Percentiles rank a stretch among this genome's conserved stretches.
Evolutionary conservation across 2,797 vertebrate species (phyloP).

Genomic region (Triplophysa yarkandensis): DNA sequence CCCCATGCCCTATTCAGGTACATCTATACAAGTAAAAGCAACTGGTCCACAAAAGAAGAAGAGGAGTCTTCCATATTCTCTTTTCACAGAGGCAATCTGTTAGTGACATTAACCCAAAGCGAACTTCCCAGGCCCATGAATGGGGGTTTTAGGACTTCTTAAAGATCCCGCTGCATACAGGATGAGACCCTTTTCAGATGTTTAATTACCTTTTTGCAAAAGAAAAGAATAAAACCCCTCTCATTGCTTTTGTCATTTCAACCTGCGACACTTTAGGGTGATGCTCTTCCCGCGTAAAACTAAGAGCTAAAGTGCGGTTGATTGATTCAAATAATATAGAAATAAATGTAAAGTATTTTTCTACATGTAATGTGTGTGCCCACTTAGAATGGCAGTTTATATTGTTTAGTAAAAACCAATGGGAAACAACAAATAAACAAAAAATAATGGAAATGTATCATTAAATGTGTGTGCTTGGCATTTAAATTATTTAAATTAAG

Average conservation of each 20-base stretch:
- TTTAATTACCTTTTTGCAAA: slow-evolving; percentile 87
- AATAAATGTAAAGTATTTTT: too few relatives aligned
- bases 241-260: slow-evolving; percentile 65
- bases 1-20: slow-evolving; percentile 67
- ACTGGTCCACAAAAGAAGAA: slow-evolving; percentile 74
- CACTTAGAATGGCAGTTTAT: too few relatives aligned
- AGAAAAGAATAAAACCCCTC: slow-evolving; percentile 67
- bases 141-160: slow-evolving; percentile 78
- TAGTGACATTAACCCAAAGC: slow-evolving; percentile 86
- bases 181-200: slow-evolving; percentile 87
- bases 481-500: too few relatives aligned
- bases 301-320: slow-evolving; percentile 2
- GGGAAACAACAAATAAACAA: too few relatives aligned
- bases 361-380: too few relatives aligned
- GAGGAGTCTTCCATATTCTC: slow-evolving; percentile 84
- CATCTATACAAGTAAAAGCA: slow-evolving; percentile 75
- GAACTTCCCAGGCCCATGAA: slow-evolving; percentile 85
- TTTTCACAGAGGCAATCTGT: slow-evolving; percentile 80
- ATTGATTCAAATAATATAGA: too few relatives aligned
- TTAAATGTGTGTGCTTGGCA: too few relatives aligned
- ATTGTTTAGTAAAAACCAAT: too few relatives aligned
- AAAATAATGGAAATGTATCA: too few relatives aligned
- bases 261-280: slow-evolving; percentile 49
- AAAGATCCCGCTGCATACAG: slow-evolving; percentile 89
- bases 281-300: slow-evolving; percentile 62